phyloP scores from a whole-genome alignment of 2,797 vertebrate species.

The Valencia hispanica region DNA sequence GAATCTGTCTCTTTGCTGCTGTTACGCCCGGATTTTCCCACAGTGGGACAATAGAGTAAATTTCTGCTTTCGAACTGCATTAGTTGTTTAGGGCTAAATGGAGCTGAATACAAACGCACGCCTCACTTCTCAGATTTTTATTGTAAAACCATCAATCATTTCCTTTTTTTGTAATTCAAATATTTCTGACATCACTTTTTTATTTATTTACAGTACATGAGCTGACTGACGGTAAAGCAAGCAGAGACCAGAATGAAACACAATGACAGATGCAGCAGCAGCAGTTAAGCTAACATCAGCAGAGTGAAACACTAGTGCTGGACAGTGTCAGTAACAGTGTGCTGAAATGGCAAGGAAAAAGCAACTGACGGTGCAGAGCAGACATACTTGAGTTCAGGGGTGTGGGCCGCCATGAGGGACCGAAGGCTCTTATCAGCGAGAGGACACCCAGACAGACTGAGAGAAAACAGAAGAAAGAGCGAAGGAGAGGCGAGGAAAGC shows the following conservation, averaged over 20 bases:
- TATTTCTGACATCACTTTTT: neutral
- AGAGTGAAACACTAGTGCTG: conserved; percentile 35
- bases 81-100: too few relatives aligned
- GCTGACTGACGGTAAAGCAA: conserved; percentile 42
- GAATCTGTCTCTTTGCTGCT: too few relatives aligned
- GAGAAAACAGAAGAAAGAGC: conserved; percentile 35
- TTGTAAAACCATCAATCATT: too few relatives aligned
- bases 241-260: conserved; percentile 34
- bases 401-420: conserved; percentile 99
- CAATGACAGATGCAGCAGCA: conserved; percentile 51
- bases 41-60: too few relatives aligned
- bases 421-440: conserved; percentile 99
- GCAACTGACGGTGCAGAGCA: conserved; percentile 66
- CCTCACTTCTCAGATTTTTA: too few relatives aligned
- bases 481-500: conserved; percentile 38
- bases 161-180: neutral
- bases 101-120: too few relatives aligned
- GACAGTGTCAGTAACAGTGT: conserved; percentile 47
- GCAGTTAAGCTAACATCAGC: conserved; percentile 56
- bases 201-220: conserved; percentile 6
- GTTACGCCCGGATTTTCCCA: too few relatives aligned
- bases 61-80: too few relatives aligned
- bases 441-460: conserved; percentile 99
- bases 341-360: conserved; percentile 56
- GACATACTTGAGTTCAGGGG: conserved; percentile 99